phyloP scores from a whole-genome alignment of 64 coral and sea anemone genomes.

The Platygyra sinensis region DNA sequence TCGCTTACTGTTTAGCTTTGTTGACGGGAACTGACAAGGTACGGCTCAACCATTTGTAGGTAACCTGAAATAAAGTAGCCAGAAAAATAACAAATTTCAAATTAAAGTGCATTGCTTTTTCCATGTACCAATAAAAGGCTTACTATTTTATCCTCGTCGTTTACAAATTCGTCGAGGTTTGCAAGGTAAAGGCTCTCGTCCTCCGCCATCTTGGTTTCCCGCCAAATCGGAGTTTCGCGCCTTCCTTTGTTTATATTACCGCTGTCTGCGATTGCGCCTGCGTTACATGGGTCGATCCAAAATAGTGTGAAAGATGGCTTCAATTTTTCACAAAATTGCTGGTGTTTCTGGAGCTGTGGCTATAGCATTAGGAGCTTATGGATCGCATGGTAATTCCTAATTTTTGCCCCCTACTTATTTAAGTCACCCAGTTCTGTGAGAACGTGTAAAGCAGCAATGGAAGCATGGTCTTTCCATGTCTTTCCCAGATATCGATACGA shows the following conservation, averaged over 20 bases:
- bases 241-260: neutral
- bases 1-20: constrained; percentile 88
- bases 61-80: constrained; percentile 56
- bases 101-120: neutral
- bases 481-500: too few species aligned
- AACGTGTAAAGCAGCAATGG: too few species aligned
- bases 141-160: constrained; percentile 93
- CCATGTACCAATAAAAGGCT: neutral
- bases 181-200: constrained; percentile 86
- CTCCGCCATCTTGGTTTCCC: constrained; percentile 97
- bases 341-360: constrained; percentile 77
- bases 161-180: constrained; percentile 91
- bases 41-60: constrained; percentile 94
- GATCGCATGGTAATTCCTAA: constrained; percentile 70
- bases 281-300: neutral
- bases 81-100: neutral
- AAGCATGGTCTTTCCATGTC: too few species aligned
- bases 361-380: constrained; percentile 71
- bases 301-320: constrained; percentile 51
- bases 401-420: neutral
- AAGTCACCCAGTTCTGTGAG: too few species aligned
- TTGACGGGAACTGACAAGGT: constrained; percentile 73
- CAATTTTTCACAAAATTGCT: constrained; percentile 78
- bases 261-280: neutral
- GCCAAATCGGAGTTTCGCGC: constrained; percentile 64